Percentiles rank a stretch among this genome's conserved stretches.
These are phyloP conservation scores for Leucozona laternaria DNA, from an alignment of 2,888 invertebrate species.

Conservation along the genomic window DNA sequence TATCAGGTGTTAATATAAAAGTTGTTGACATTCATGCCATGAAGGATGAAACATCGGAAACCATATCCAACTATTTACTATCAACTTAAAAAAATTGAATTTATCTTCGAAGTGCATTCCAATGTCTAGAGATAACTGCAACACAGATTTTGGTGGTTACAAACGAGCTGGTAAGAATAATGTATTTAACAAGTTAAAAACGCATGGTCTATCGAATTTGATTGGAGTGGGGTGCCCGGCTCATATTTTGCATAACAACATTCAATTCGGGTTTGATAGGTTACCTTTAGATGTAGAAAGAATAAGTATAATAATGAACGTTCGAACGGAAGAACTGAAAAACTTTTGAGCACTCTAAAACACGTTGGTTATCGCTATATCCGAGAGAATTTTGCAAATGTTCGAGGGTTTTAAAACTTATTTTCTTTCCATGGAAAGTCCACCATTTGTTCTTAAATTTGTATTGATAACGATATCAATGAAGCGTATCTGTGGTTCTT, in stretches of 20 bases:
- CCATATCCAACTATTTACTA: conserved; percentile 32
- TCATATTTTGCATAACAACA: conserved; percentile 38
- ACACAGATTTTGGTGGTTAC: conserved; percentile 31
- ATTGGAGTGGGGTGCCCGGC: not conserved
- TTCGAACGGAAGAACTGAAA: conserved; percentile 47
- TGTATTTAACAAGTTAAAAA: conserved; percentile 37
- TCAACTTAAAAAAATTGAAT: not conserved
- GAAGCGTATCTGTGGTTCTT: conserved; percentile 41
- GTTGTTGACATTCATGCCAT: conserved; percentile 52
- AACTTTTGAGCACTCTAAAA: conserved; percentile 41
- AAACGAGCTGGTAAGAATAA: conserved; percentile 30
- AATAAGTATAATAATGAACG: conserved; percentile 24
- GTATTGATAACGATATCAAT: conserved; percentile 41
- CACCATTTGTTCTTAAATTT: conserved; percentile 32
- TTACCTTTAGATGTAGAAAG: conserved; percentile 29
- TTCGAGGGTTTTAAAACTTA: conserved; percentile 37
- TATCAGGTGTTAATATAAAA: conserved; percentile 69
- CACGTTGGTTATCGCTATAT: conserved; percentile 43
- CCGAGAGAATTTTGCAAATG: conserved; percentile 42
- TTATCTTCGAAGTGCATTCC: conserved; percentile 56
- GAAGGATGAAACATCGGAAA: conserved; percentile 40
- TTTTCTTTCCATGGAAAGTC: conserved; percentile 39
- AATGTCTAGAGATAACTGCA: conserved; percentile 49
- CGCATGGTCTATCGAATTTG: conserved; percentile 24
- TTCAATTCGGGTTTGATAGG: conserved; percentile 25